phyloP scores from a whole-genome alignment of 2,888 invertebrate species.

The Hoplodrina ambigua region DNA sequence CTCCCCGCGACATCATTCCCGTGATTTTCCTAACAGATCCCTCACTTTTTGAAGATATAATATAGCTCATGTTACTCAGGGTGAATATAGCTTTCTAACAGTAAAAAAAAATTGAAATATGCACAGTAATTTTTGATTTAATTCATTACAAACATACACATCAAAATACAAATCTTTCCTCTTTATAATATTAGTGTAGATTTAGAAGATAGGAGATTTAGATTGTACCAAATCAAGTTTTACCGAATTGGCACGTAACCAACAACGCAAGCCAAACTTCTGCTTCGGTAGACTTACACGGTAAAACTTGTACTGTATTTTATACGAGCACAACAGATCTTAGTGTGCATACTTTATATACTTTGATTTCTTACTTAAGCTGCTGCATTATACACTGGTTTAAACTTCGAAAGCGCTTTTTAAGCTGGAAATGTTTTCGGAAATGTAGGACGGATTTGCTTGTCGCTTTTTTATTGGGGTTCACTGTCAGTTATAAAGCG shows the following conservation, averaged over 20 bases:
- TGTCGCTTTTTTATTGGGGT: background rate
- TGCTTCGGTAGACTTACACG: constrained; percentile 45
- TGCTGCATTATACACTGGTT: constrained; percentile 38
- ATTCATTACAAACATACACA: no score
- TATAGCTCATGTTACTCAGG: no score
- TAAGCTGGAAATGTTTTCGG: constrained; percentile 22
- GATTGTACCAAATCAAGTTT: constrained; percentile 7
- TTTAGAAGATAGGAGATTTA: background rate
- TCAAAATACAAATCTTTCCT: no score
- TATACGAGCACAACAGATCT: constrained; percentile 51
- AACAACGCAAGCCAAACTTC: constrained; percentile 41
- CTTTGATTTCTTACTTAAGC: constrained; percentile 53
- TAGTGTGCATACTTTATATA: constrained; percentile 43
- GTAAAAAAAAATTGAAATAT: no score
- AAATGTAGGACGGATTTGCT: constrained; percentile 20
- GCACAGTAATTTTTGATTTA: no score
- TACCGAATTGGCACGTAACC: background rate
- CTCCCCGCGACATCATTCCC: no score
- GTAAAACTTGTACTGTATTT: constrained; percentile 61
- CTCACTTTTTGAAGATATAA: no score
- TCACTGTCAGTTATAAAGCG: background rate
- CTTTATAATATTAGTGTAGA: no score
- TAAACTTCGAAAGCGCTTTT: constrained; percentile 43
- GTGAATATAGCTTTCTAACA: no score
- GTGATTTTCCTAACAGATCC: no score